Evolutionary conservation across 2,888 invertebrate genomes (phyloP).

Genomic region (Epinotia demarniana): DNA sequence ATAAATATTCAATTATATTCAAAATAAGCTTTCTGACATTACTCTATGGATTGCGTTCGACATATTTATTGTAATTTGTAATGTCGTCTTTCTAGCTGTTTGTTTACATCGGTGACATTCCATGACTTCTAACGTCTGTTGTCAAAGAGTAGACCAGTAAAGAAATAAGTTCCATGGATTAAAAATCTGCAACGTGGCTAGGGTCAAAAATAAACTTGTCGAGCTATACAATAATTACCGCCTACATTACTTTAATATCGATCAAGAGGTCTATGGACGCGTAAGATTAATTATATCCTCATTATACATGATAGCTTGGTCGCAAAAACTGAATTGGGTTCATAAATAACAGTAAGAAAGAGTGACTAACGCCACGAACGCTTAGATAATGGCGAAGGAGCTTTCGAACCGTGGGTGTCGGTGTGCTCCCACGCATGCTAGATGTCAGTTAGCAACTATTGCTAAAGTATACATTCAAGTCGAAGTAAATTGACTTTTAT

Average conservation of each 20-base stretch:
- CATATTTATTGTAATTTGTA: too few relatives aligned
- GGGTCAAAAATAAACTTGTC: too few relatives aligned
- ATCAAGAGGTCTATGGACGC: constrained; percentile 35
- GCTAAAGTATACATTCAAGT: constrained; percentile 8
- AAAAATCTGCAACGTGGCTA: too few relatives aligned
- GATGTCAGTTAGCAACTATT: constrained; percentile 61
- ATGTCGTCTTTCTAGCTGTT: too few relatives aligned
- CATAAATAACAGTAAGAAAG: constrained; percentile 59
- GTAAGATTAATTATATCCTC: constrained; percentile 24
- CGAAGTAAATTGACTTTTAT: constrained; percentile 2
- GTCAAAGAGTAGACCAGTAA: too few relatives aligned
- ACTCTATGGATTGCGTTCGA: too few relatives aligned
- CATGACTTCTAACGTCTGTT: too few relatives aligned
- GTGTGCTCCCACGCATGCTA: constrained; percentile 67
- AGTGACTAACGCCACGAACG: constrained; percentile 50
- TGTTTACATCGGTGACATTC: too few relatives aligned
- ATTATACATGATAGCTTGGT: constrained; percentile 19
- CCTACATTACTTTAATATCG: constrained; percentile 40
- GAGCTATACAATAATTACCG: constrained; percentile 8
- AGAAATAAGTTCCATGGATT: too few relatives aligned
- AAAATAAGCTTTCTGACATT: too few relatives aligned
- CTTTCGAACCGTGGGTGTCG: constrained; percentile 64
- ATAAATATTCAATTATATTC: too few relatives aligned
- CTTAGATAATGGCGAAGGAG: constrained; percentile 66
- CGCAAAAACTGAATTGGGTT: constrained; percentile 31